A percentile compares a stretch with the other conserved stretches of the same genome.
Conservation (phyloP, 2,797 vertebrate species). For the Brachyrhaphis roseni region DNA sequence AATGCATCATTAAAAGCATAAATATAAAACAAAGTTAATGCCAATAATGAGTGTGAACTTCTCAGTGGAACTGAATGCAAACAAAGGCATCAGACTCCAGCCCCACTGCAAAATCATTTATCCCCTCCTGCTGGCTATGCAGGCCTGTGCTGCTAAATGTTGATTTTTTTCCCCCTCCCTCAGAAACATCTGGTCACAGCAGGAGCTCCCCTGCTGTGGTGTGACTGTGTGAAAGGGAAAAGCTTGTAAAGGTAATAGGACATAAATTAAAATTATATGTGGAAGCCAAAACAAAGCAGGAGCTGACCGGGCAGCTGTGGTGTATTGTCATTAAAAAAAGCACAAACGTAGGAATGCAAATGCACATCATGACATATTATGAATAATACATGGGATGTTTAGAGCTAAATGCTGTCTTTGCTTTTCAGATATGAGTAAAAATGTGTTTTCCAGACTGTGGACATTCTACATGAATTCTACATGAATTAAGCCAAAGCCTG, state of each 20-base stretch:
- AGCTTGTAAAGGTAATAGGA: constrained; percentile 2
- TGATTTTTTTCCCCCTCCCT: constrained; percentile 45
- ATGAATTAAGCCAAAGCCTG: not conserved
- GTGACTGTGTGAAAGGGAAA: constrained; percentile 11
- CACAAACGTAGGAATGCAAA: not conserved
- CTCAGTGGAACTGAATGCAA: not conserved
- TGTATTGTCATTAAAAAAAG: not conserved
- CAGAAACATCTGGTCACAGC: constrained; percentile 51
- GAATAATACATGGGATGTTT: constrained; percentile 5
- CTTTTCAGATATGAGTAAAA: constrained; percentile 2
- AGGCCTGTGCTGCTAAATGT: constrained; percentile 40
- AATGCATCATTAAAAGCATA: not conserved
- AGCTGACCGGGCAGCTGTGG: constrained; percentile 3
- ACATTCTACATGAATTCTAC: not conserved
- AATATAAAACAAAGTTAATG: not conserved
- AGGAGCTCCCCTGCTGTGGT: constrained; percentile 11
- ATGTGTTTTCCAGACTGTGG: not conserved
- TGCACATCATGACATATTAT: constrained; percentile 9
- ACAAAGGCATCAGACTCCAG: not conserved
- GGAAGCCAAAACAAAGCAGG: constrained; percentile 16
- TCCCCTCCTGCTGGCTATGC: constrained; percentile 15
- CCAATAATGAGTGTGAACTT: not conserved
- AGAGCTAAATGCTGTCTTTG: not conserved
- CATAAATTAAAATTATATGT: constrained; percentile 29
- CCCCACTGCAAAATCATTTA: constrained; percentile 6